Base-by-base conservation (phyloP, 2,113 vertebrate species). In the Peromyscus californicus region DNA sequence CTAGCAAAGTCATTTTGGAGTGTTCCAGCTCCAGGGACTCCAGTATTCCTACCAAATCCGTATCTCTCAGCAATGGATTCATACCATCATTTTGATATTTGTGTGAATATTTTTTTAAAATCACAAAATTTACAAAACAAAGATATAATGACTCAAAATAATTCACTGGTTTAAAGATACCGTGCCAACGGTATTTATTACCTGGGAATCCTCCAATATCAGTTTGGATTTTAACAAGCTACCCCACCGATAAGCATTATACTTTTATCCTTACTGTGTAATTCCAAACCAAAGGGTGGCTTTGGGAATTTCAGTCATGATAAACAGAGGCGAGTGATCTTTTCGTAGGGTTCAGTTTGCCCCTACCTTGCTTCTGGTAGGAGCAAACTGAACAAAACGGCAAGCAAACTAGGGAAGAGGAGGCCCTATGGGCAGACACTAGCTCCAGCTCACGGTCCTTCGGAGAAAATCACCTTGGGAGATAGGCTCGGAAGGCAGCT, bases 401-500 rank as follows among this genome's bases (percentile, higher is more conserved):
- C 13, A 85, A 42, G 5, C 48, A 45, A 12, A 24, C 22, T 1
- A 0, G 11, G 12, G 21, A 15, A n/a, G 80, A 21, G 78, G 61
- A 15, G 15, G 76, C 36, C 67, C 74, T 21, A 61, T 0, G 3
- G 91, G 8, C 0, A 21, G 61, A 61, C 3, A 8, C 4, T 2
- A 61, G 70, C 65, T 21, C 11, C 92, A 11, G 33, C 29, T 42
- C 7, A 15, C 21, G 63, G 67, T 21, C 92, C 45, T 19, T 78
- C 29, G 51, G 67, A 59, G 76, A 97, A 92, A 90, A 6, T 97
- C 98, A 99, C 99, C 99, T 99, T 99, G 99, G 97, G 98, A 99
- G 97, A 98, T 98, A 5, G 99, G 98, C 94, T 99, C 99, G 94
- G 98, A 99, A 93, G 99, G 99, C 98, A 99, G 99, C 97, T 99